Conservation (phyloP, 2,113 vertebrate genomes). For the Esox niger region DNA sequence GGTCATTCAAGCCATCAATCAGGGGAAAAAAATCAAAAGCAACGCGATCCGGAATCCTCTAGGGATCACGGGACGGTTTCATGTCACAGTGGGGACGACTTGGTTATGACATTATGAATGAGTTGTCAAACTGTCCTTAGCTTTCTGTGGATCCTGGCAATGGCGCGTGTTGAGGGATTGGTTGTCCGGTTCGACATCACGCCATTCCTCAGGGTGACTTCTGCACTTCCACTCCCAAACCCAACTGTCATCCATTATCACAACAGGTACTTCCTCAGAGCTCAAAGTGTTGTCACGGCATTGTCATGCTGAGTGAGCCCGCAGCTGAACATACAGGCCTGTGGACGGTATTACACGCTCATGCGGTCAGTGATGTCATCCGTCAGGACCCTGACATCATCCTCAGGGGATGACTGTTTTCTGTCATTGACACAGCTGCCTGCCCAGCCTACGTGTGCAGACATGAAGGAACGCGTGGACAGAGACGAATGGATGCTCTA, state of each 20-base stretch:
- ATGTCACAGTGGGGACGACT: too few relatives aligned
- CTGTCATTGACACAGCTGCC: conserved; percentile 42
- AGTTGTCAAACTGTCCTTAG: neutral
- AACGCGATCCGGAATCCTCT: too few relatives aligned
- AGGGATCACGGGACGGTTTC: too few relatives aligned
- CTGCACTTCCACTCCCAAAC: too few relatives aligned
- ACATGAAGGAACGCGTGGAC: too few relatives aligned
- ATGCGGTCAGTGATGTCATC: conserved; percentile 59
- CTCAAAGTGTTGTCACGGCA: neutral
- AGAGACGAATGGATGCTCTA: conserved; percentile 12
- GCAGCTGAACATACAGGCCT: conserved; percentile 33
- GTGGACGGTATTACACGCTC: conserved; percentile 20
- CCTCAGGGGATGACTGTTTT: conserved; percentile 47
- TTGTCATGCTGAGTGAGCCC: conserved; percentile 23
- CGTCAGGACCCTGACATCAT: conserved; percentile 53
- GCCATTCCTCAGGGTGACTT: neutral
- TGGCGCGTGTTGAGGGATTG: neutral
- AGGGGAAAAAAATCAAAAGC: too few relatives aligned
- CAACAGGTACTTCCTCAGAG: neutral
- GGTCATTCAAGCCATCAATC: neutral
- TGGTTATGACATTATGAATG: too few relatives aligned
- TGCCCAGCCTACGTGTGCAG: conserved; percentile 30
- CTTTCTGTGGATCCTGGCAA: neutral
- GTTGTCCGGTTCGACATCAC: neutral
- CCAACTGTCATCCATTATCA: too few relatives aligned